These are phyloP conservation scores for Mobula hypostoma DNA, from an alignment of 2,113 vertebrate species.

Conservation along the genomic window DNA sequence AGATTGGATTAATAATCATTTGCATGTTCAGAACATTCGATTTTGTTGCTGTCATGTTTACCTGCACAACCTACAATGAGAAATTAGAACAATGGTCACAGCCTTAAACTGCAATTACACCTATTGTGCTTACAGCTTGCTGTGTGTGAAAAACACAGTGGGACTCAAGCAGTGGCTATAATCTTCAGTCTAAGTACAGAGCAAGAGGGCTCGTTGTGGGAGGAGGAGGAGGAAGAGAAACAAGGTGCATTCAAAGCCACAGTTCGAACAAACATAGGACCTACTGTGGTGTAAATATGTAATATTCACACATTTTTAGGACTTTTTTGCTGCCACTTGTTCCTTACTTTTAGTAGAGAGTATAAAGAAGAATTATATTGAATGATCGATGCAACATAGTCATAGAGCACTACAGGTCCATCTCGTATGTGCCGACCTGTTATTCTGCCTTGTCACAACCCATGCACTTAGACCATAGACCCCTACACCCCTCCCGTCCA, in stretches of 20 bases:
- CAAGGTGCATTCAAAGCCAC: neutral
- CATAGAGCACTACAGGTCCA: too few relatives aligned
- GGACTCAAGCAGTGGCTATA: slow-evolving; percentile 21
- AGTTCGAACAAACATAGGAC: neutral
- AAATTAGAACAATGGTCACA: slow-evolving; percentile 13
- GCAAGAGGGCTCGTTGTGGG: neutral
- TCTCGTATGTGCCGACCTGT: too few relatives aligned
- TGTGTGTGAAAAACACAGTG: neutral
- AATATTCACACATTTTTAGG: neutral
- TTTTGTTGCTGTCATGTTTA: neutral
- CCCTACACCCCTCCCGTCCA: too few relatives aligned
- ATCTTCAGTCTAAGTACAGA: neutral
- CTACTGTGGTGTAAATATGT: too few relatives aligned
- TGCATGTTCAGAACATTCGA: neutral
- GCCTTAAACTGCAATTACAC: slow-evolving; percentile 10
- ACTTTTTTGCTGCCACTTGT: neutral
- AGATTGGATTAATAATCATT: neutral
- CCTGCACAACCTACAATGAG: slow-evolving; percentile 20
- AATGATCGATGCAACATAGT: neutral
- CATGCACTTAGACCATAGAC: too few relatives aligned
- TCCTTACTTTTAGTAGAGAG: neutral
- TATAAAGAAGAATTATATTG: neutral
- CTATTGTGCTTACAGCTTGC: neutral
- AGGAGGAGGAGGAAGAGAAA: neutral
- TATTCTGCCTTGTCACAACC: too few relatives aligned